Evolutionary conservation across 1,140 invertebrate genomes (phyloP), one percentile per base, ranked within the genome.

Genomic region (Drosophila obscura): DNA sequence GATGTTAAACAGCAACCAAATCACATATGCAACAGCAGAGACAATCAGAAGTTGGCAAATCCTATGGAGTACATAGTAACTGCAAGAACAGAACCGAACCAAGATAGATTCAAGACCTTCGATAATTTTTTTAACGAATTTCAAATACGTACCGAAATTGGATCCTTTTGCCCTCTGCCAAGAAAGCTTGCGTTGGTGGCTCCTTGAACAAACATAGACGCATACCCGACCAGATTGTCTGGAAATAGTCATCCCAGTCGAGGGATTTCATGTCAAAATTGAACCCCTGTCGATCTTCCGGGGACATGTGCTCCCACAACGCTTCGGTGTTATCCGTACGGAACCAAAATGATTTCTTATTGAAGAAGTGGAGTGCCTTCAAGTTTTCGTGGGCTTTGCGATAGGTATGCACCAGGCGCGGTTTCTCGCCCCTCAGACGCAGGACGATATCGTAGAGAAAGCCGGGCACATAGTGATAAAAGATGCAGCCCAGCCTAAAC

Each of bases 361-460:
- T 93, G 87, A 97, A 96, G 74, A 94, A 96, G 15, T 94, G 92
- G n/a, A 96, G 91, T 4, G 94, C 93, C 9, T 92, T 90, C 2
- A 94, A 92, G 50, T 95, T 94, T 76, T 95, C 94, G 50, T 95
- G 93, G 28, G 96, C 93, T 88, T 95, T 96, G 8, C 92, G 92
- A 78, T 96, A 96, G 2, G 95, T 93, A 75, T 94, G 93, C 5
- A 94, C 91, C 92, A 96, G 22, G 0, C 52, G 28, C 1, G 80
- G 67, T 9, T 77, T 77, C 16, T 75, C 2, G 2, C 94, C 93
- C 1, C 79, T 80, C 2, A 94, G 22, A 3, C 92, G 77, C 16
- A 93, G 73, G 13, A 88, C 64, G 8, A 91, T 43, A 66, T 95
- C 95, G 1, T 94, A 74, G 0, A 94, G 43, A 13, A 93, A 82